A percentile compares a stretch with the other conserved stretches of the same genome.
Evolutionary conservation across 2,113 vertebrate species (phyloP).

Genomic region (Chaenocephalus aceratus): DNA sequence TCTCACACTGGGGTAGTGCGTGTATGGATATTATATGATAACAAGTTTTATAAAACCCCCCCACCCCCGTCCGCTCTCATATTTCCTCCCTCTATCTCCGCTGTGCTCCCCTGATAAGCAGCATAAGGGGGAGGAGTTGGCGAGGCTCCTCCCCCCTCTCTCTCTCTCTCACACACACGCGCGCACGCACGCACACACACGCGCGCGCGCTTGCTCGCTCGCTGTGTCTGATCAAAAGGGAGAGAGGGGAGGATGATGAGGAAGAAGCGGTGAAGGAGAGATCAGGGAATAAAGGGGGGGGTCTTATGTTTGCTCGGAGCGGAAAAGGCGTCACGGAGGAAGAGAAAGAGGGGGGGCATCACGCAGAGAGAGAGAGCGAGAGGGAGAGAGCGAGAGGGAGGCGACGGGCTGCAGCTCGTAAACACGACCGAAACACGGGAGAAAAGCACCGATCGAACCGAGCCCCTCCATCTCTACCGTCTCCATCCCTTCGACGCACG

Average conservation of each 20-base stretch:
- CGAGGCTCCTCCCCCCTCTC: constrained; percentile 63
- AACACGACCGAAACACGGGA: constrained; percentile 71
- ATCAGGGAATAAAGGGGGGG: neutral
- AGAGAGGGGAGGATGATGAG: constrained; percentile 38
- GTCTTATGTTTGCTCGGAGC: constrained; percentile 36
- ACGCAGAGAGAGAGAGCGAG: constrained; percentile 8
- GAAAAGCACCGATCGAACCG: constrained; percentile 48
- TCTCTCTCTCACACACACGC: neutral
- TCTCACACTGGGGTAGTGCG: too few relatives aligned
- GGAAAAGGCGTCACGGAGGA: constrained; percentile 72
- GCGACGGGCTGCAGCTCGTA: constrained; percentile 53
- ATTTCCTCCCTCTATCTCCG: constrained; percentile 24
- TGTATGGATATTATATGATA: too few relatives aligned
- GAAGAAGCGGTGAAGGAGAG: constrained; percentile 40
- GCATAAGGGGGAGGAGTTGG: constrained; percentile 72
- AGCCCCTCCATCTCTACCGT: constrained; percentile 50
- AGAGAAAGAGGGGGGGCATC: constrained; percentile 47
- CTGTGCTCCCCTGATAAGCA: constrained; percentile 64
- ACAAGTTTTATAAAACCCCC: neutral
- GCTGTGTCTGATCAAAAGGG: constrained; percentile 19
- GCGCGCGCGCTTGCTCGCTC: neutral
- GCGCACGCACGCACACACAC: neutral
- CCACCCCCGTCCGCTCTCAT: neutral
- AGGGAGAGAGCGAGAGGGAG: constrained; percentile 47
- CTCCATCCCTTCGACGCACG: constrained; percentile 44